Evolutionary conservation across 2,888 invertebrate genomes (phyloP).

Genomic region (Erynnis tages): DNA sequence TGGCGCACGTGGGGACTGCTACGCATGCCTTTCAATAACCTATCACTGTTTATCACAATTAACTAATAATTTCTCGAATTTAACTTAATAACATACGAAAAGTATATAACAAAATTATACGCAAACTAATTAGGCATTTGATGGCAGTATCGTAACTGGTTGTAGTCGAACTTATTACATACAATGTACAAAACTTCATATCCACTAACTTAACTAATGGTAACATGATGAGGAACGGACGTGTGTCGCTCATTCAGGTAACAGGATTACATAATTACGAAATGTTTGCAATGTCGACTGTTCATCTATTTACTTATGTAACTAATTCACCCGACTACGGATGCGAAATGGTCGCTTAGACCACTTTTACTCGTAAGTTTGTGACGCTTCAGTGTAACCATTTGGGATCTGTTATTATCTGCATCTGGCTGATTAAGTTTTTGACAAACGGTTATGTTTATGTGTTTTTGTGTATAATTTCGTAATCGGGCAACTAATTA

Average conservation of each 20-base stretch:
- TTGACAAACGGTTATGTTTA: too few relatives aligned
- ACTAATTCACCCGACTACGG: constrained; percentile 24
- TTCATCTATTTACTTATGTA: constrained; percentile 28
- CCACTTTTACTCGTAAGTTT: constrained; percentile 8
- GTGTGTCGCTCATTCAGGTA: constrained; percentile 75
- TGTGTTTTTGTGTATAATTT: neutral
- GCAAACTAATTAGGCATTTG: constrained; percentile 78
- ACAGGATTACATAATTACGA: constrained; percentile 56
- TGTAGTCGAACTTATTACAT: constrained; percentile 68
- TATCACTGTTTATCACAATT: constrained; percentile 77
- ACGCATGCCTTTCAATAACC: constrained; percentile 41
- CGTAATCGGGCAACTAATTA: constrained; percentile 15
- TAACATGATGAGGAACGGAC: constrained; percentile 79
- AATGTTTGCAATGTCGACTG: constrained; percentile 39
- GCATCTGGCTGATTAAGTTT: neutral
- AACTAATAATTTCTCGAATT: constrained; percentile 75
- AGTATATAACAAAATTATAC: constrained; percentile 61
- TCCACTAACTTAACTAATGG: constrained; percentile 77
- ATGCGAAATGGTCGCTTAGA: constrained; percentile 9
- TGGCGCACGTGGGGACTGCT: constrained; percentile 28
- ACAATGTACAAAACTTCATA: constrained; percentile 71
- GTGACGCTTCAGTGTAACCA: constrained; percentile 19
- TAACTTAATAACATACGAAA: constrained; percentile 55
- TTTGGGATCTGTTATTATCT: neutral
- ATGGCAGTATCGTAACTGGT: constrained; percentile 80